Percentiles rank a stretch among this genome's conserved stretches.
Conservation (phyloP, 2,888 invertebrate genomes). For the Gari tellinella region DNA sequence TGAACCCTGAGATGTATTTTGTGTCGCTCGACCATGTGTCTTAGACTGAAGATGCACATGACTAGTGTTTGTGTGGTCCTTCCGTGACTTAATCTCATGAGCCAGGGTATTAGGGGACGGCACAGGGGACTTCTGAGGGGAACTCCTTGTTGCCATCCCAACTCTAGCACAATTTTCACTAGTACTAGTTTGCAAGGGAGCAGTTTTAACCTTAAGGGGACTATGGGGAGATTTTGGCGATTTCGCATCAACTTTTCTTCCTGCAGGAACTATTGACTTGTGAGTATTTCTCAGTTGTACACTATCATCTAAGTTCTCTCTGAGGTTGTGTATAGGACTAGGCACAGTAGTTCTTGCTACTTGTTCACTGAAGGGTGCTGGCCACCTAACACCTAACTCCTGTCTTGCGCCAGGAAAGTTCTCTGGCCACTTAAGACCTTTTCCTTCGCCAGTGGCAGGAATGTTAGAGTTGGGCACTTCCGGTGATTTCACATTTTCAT, state of each 20-base stretch:
- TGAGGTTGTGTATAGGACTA: constrained; percentile 36
- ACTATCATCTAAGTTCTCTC: constrained; percentile 68
- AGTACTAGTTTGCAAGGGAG: constrained; percentile 44
- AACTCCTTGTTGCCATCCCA: constrained; percentile 50
- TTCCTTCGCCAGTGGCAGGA: not conserved
- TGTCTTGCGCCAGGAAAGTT: not conserved
- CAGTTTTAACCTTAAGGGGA: constrained; percentile 21
- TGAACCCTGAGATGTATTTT: constrained; percentile 6
- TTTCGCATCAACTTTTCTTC: constrained; percentile 17
- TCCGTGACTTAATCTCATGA: constrained; percentile 4
- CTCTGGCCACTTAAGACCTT: not conserved
- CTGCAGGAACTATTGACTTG: constrained; percentile 18
- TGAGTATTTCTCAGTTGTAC: constrained; percentile 64
- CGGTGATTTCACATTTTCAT: constrained; percentile 7
- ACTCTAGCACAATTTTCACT: constrained; percentile 48
- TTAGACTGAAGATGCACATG: constrained; percentile 11
- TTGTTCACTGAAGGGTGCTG: too few relatives aligned
- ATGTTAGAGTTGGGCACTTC: constrained; percentile 1
- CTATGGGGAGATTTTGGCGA: constrained; percentile 9
- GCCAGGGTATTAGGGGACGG: constrained; percentile 2
- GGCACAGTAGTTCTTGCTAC: constrained; percentile 16
- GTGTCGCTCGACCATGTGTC: constrained; percentile 2
- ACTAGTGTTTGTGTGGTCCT: constrained; percentile 17
- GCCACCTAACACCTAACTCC: too few relatives aligned
- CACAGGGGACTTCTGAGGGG: constrained; percentile 47